Conservation (phyloP, 2,888 invertebrate species). For the Agrotis puta region DNA sequence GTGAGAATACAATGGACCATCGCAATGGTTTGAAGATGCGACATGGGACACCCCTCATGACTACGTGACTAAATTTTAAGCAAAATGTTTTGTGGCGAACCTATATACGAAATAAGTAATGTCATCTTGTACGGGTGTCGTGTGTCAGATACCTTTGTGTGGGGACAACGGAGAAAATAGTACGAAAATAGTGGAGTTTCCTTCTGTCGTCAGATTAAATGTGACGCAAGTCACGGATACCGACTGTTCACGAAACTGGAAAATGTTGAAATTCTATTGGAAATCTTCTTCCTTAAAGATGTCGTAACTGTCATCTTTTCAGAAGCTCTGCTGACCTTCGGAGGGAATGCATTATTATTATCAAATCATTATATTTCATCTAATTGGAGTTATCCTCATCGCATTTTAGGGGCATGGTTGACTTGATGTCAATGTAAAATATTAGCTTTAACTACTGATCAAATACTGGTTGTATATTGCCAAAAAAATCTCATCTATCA, state of each 20-base stretch:
- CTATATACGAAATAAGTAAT: constrained; percentile 85
- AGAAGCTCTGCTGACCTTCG: background rate
- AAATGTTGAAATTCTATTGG: background rate
- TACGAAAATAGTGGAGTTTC: constrained; percentile 8
- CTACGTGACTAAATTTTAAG: constrained; percentile 90
- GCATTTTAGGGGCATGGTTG: background rate
- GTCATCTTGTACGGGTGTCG: constrained; percentile 80
- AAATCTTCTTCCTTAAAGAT: background rate
- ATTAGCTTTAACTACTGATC: no score
- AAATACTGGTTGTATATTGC: no score
- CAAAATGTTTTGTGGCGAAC: constrained; percentile 86
- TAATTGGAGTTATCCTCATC: background rate
- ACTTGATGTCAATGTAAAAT: no score
- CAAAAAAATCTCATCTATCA: background rate
- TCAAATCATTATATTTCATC: background rate
- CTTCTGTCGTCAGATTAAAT: constrained; percentile 17
- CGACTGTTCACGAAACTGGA: background rate
- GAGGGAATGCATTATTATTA: background rate
- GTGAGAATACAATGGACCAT: constrained; percentile 89
- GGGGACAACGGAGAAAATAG: constrained; percentile 51
- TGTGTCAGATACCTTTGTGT: constrained; percentile 65
- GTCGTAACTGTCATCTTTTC: background rate
- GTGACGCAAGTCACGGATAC: background rate
- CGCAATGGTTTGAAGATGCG: constrained; percentile 87
- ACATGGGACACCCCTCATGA: constrained; percentile 85